Evolutionary conservation across 2,888 invertebrate species (phyloP).

Genomic region (Ophion slaviceki): DNA sequence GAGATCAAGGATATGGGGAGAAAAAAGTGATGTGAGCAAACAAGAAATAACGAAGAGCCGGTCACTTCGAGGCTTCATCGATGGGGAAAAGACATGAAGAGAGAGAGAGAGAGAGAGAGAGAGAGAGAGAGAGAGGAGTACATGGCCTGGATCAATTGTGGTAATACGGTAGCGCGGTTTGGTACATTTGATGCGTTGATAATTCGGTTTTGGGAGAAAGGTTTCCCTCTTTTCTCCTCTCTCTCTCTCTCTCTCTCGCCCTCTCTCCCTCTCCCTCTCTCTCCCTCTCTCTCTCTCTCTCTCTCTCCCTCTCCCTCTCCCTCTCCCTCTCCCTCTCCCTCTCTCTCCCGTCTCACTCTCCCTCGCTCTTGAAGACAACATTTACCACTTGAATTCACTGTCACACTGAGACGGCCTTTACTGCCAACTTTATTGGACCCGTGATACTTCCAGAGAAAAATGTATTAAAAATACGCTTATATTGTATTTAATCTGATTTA

Average conservation of each 20-base stretch:
- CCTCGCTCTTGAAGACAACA: not conserved
- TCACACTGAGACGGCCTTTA: too few relatives aligned
- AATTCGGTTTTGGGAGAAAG: constrained; percentile 80
- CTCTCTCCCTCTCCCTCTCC: constrained; percentile 32
- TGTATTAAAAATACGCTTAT: too few relatives aligned
- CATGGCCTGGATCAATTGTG: too few relatives aligned
- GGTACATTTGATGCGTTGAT: constrained; percentile 82
- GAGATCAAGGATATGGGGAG: constrained; percentile 61
- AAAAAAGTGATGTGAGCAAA: constrained; percentile 67
- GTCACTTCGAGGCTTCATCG: constrained; percentile 19
- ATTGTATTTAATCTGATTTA: too few relatives aligned
- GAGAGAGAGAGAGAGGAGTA: too few relatives aligned
- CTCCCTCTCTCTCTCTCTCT: constrained; percentile 28
- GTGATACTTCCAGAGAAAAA: too few relatives aligned
- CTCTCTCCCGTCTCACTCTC: constrained; percentile 29
- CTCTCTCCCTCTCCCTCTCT: not conserved
- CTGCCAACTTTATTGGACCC: too few relatives aligned
- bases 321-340: not conserved
- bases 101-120: too few relatives aligned
- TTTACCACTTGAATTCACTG: not conserved
- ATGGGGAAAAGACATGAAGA: constrained; percentile 5
- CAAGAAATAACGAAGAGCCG: constrained; percentile 73
- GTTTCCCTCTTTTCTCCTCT: constrained; percentile 42
- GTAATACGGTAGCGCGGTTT: constrained; percentile 80
- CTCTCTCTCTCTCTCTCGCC: constrained; percentile 27